Conservation (phyloP, 2,797 vertebrate species). For the Triplophysa yarkandensis region DNA sequence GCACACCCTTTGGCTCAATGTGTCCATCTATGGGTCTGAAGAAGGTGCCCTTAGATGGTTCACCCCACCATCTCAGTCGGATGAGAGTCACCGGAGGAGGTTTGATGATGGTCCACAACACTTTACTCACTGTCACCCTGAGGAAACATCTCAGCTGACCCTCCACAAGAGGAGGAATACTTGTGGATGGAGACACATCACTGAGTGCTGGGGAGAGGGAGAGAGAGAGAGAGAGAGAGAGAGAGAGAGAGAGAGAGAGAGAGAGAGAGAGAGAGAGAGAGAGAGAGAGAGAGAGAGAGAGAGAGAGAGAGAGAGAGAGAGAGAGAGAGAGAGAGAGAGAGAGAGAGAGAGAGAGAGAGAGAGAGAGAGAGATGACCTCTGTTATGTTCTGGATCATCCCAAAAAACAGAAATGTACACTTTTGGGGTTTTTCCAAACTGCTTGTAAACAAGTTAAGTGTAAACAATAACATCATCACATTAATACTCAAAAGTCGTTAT, state of each 20-base stretch:
- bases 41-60: slow-evolving; percentile 83
- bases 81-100: slow-evolving; percentile 76
- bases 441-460: background rate
- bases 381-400: background rate
- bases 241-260: no score
- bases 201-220: background rate
- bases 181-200: slow-evolving; percentile 5
- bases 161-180: slow-evolving; percentile 50
- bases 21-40: slow-evolving; percentile 83
- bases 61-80: slow-evolving; percentile 94
- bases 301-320: no score
- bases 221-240: no score
- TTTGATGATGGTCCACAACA: slow-evolving; percentile 83
- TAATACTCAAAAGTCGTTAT: background rate
- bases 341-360: no score
- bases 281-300: no score
- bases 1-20: slow-evolving; percentile 74
- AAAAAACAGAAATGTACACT: background rate
- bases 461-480: background rate
- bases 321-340: no score
- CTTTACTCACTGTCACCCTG: slow-evolving; percentile 78
- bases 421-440: background rate
- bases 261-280: no score
- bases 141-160: slow-evolving; percentile 67
- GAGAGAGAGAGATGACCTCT: background rate